Conservation (phyloP, 2,113 vertebrate species). For the Carettochelys insculpta region DNA sequence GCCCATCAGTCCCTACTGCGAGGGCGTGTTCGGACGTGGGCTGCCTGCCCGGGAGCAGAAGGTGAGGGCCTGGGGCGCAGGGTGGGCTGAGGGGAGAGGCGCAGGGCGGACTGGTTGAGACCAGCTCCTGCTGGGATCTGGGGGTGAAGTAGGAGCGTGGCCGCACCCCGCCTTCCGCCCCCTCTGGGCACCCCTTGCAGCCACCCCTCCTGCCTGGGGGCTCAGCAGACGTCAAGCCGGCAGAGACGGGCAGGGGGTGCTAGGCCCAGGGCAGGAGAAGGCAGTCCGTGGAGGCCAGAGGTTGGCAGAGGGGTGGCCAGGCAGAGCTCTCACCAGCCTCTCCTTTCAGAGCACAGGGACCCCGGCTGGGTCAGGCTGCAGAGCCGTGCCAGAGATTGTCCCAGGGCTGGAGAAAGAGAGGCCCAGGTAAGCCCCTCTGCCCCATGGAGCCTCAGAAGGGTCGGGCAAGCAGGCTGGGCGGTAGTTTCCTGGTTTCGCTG, state of each 20-base stretch:
- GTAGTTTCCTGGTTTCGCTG: fast-evolving
- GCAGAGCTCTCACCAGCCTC: background rate
- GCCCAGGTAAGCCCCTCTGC: conserved; percentile 59
- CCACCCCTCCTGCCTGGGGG: background rate
- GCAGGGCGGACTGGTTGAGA: background rate
- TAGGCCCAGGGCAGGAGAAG: background rate
- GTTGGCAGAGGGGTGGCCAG: background rate
- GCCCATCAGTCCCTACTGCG: conserved; percentile 85
- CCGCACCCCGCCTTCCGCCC: no score
- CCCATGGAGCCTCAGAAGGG: background rate
- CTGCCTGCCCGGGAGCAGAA: conserved; percentile 58
- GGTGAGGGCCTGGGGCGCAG: conserved; percentile 65
- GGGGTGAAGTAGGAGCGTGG: background rate
- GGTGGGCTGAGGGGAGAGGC: no score
- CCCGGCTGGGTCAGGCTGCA: conserved; percentile 58
- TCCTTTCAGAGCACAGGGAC: conserved; percentile 33
- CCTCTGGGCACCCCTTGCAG: background rate
- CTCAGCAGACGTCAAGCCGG: fast-evolving
- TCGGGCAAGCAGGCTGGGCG: background rate
- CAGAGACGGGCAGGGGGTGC: background rate
- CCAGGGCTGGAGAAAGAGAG: conserved; percentile 56
- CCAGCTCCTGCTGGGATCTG: background rate
- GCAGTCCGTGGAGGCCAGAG: background rate
- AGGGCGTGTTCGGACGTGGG: conserved; percentile 79
- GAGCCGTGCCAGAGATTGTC: conserved; percentile 42